phyloP scores from a whole-genome alignment of 2,797 vertebrate species.

The Anas capensis region DNA sequence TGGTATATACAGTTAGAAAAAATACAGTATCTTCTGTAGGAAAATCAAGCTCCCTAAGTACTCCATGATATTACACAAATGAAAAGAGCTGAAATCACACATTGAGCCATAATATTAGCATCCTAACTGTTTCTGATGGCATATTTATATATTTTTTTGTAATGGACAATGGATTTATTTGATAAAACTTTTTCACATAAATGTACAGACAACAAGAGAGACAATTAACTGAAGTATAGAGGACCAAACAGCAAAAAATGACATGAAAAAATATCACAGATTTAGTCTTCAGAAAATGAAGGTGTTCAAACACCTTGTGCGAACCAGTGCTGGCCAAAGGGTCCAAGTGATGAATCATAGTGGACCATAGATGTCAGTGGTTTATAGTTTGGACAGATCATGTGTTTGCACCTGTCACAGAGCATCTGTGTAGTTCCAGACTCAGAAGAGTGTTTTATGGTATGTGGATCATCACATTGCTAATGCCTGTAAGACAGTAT shows the following conservation, averaged over 20 bases:
- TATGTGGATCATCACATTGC: constrained; percentile 51
- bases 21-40: background rate
- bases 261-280: background rate
- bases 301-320: background rate
- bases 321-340: background rate
- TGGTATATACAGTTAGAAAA: background rate
- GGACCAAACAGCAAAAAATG: background rate
- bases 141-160: background rate
- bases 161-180: background rate
- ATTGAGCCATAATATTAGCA: background rate
- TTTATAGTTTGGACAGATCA: constrained; percentile 42
- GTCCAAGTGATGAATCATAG: background rate
- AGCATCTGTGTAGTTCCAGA: constrained; percentile 23
- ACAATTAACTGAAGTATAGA: background rate
- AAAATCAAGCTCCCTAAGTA: background rate
- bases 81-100: background rate
- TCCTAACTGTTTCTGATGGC: background rate
- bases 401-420: constrained; percentile 67
- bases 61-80: background rate
- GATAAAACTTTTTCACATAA: background rate
- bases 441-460: background rate
- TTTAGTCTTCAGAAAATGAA: background rate
- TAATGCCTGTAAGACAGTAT: constrained; percentile 65
- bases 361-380: constrained; percentile 27
- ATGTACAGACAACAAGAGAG: background rate